Conservation (phyloP, 2,888 invertebrate genomes). For the Amphipoea lucens region DNA sequence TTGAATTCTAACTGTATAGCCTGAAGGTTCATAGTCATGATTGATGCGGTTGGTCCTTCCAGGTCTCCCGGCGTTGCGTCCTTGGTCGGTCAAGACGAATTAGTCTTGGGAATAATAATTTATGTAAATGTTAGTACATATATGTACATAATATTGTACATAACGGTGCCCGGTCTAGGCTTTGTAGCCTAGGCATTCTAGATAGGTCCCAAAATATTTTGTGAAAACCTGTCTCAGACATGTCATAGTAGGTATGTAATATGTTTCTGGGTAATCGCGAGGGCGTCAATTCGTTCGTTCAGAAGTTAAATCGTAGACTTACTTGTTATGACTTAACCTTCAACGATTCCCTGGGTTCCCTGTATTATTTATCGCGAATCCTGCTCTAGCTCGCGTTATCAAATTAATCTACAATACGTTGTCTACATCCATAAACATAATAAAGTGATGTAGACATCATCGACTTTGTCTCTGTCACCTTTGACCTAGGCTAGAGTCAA, state of each 20-base stretch:
- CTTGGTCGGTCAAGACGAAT: constrained; percentile 89
- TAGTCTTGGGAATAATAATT: constrained; percentile 89
- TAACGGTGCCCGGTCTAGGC: constrained; percentile 65
- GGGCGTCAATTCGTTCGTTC: not conserved
- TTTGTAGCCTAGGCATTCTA: constrained; percentile 64
- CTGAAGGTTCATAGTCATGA: constrained; percentile 64
- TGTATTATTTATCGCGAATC: not conserved
- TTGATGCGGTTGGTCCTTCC: constrained; percentile 75
- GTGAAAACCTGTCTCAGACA: constrained; percentile 36
- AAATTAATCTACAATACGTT: not conserved
- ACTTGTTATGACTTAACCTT: not conserved
- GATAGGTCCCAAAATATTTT: constrained; percentile 66
- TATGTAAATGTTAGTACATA: constrained; percentile 86
- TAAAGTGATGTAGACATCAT: not conserved
- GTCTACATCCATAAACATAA: not conserved
- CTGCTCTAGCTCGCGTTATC: not conserved
- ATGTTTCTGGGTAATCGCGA: not conserved
- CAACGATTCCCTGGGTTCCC: not conserved
- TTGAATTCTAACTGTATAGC: constrained; percentile 22
- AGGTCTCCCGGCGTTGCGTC: constrained; percentile 81
- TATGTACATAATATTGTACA: constrained; percentile 73
- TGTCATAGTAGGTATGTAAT: not conserved
- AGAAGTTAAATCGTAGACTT: not conserved
- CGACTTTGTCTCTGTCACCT: too few relatives aligned
- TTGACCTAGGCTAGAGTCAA: too few relatives aligned